phyloP scores from a whole-genome alignment of 1,140 invertebrate species.

The Eumeta japonica region DNA sequence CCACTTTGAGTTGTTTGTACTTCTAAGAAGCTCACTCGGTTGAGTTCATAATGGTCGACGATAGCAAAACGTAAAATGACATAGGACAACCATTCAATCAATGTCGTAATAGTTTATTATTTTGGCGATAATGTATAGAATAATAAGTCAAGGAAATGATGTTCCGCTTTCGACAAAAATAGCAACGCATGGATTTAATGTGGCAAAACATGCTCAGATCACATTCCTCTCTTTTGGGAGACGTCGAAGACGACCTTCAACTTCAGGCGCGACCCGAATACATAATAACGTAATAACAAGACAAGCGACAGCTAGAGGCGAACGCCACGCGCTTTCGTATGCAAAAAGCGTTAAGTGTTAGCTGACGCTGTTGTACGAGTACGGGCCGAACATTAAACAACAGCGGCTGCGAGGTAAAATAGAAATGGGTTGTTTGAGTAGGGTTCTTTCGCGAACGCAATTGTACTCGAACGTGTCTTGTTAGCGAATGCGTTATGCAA shows the following conservation, averaged over 20 bases:
- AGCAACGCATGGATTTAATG: no score
- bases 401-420: conserved; percentile 43
- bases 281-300: conserved; percentile 44
- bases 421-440: conserved; percentile 55
- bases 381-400: conserved; percentile 56
- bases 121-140: no score
- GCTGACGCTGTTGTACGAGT: conserved; percentile 53
- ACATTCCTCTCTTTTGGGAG: no score
- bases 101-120: no score
- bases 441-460: conserved; percentile 55
- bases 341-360: conserved; percentile 56
- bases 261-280: conserved; percentile 36
- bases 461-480: conserved; percentile 53
- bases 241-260: conserved; percentile 48
- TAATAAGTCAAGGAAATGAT: no score
- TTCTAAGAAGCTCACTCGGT: no score
- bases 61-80: no score
- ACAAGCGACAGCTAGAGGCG: conserved; percentile 32
- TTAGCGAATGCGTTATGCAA: conserved; percentile 51
- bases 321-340: conserved; percentile 47
- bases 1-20: no score
- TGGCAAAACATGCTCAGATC: no score
- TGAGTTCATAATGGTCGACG: no score
- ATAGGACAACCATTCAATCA: no score
- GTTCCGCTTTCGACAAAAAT: no score